Percentiles rank a stretch among this genome's conserved stretches.
phyloP scores from a whole-genome alignment of 2,888 invertebrate genomes.

The Athrips mouffetella region DNA sequence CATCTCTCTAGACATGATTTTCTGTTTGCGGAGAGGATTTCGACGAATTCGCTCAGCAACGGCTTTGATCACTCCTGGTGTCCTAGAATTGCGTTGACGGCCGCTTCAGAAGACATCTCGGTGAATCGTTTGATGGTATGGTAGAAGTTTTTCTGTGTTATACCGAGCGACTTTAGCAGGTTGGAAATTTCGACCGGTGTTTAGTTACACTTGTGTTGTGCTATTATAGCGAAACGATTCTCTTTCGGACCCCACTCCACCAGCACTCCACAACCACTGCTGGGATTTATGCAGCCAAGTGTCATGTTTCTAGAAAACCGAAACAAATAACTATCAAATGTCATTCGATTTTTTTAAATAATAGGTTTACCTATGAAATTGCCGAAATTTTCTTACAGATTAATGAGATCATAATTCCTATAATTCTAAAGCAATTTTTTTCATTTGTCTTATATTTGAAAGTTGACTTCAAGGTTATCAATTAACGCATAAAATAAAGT shows the following conservation, averaged over 20 bases:
- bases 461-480: no score
- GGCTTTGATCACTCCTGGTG: conserved; percentile 11
- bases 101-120: conserved; percentile 11
- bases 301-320: not conserved
- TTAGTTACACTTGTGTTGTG: not conserved
- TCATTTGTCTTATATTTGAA: no score
- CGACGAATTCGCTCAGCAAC: not conserved
- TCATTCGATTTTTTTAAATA: no score
- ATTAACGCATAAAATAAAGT: no score
- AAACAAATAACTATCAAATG: no score
- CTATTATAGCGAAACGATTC: conserved; percentile 1
- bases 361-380: no score
- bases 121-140: conserved; percentile 8
- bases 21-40: conserved; percentile 3
- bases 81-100: conserved; percentile 5
- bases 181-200: not conserved
- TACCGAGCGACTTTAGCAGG: not conserved
- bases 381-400: no score
- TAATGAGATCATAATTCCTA: no score
- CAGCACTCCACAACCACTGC: no score
- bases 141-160: not conserved
- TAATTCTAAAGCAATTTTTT: no score
- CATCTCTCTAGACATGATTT: not conserved
- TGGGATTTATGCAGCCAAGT: not conserved
- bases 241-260: not conserved